A percentile compares a stretch with the other conserved stretches of the same genome.
Conservation (phyloP, 2,888 invertebrate genomes). For the Ganaspis brasiliensis region DNA sequence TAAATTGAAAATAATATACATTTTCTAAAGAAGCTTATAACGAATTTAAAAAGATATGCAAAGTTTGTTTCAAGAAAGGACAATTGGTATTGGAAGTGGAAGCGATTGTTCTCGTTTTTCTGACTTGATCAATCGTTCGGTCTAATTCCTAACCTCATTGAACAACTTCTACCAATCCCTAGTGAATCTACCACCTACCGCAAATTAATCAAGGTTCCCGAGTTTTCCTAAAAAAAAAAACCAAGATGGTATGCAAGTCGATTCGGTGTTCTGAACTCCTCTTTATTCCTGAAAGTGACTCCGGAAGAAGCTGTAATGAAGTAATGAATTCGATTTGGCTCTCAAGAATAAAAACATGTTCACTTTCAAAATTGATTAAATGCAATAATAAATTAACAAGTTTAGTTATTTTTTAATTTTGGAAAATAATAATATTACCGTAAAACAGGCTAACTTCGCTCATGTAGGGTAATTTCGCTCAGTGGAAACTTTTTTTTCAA, state of each 20-base stretch:
- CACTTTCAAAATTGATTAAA: neutral
- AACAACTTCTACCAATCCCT: conserved; percentile 28
- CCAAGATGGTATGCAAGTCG: conserved; percentile 34
- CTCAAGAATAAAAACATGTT: neutral
- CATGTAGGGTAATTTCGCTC: too few species aligned
- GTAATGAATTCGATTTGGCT: conserved; percentile 12
- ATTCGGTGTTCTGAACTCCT: conserved; percentile 23
- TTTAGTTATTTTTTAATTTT: too few species aligned
- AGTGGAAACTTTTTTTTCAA: too few species aligned
- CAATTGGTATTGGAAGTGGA: neutral
- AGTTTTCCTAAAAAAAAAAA: conserved; percentile 23
- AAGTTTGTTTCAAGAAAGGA: neutral
- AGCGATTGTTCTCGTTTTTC: conserved; percentile 26
- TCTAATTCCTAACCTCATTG: conserved; percentile 43
- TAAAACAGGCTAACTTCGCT: too few species aligned
- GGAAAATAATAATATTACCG: too few species aligned
- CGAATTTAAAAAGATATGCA: neutral
- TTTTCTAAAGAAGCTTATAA: neutral
- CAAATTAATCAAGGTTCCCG: conserved; percentile 35
- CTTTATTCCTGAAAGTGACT: conserved; percentile 28
- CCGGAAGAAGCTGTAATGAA: conserved; percentile 12
- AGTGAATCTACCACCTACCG: conserved; percentile 35
- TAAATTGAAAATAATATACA: neutral
- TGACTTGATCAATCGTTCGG: conserved; percentile 34
- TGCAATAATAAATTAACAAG: too few species aligned